Evolutionary conservation across 2,888 invertebrate species (phyloP).

Genomic region (Chrysotoxum bicinctum): DNA sequence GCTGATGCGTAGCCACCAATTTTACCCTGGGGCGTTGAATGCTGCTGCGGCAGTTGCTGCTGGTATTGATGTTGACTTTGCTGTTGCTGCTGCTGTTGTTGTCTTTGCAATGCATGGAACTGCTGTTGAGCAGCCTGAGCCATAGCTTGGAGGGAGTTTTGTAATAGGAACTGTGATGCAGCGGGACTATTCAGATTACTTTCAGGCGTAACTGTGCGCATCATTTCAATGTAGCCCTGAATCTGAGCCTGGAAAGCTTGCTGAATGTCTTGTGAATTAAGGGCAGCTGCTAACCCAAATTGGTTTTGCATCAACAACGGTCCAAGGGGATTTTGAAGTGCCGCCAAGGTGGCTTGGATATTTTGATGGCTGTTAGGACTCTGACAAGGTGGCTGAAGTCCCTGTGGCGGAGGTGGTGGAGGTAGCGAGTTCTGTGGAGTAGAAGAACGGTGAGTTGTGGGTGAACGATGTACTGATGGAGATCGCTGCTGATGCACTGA

Average conservation of each 20-base stretch:
- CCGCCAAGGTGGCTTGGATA: conserved; percentile 74
- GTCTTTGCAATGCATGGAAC: conserved; percentile 90
- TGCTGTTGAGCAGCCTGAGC: conserved; percentile 84
- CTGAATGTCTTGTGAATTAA: conserved; percentile 77
- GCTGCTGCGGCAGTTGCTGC: conserved; percentile 72
- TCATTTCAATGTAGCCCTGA: conserved; percentile 80
- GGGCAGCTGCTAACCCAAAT: conserved; percentile 75
- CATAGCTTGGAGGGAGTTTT: conserved; percentile 89
- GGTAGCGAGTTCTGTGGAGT: conserved; percentile 67
- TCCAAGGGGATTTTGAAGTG: conserved; percentile 77
- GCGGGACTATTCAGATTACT: conserved; percentile 76
- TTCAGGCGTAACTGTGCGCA: conserved; percentile 79
- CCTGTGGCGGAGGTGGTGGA: conserved; percentile 51
- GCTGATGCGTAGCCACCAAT: conserved; percentile 81
- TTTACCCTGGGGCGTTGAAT: conserved; percentile 74
- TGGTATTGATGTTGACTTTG: conserved; percentile 73
- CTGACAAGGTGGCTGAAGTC: conserved; percentile 19
- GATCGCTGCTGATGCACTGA: conserved; percentile 49
- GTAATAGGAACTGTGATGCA: conserved; percentile 87
- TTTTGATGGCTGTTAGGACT: conserved; percentile 65
- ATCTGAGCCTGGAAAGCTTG: conserved; percentile 81
- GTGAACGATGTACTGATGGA: conserved; percentile 11
- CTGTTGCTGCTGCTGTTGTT: conserved; percentile 76
- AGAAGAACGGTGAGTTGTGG: conserved; percentile 39
- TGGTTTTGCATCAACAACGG: conserved; percentile 79